A percentile compares a stretch with the other conserved stretches of the same genome.
phyloP scores from a whole-genome alignment of 2,888 invertebrate species.

The Allolobophora icterica region DNA sequence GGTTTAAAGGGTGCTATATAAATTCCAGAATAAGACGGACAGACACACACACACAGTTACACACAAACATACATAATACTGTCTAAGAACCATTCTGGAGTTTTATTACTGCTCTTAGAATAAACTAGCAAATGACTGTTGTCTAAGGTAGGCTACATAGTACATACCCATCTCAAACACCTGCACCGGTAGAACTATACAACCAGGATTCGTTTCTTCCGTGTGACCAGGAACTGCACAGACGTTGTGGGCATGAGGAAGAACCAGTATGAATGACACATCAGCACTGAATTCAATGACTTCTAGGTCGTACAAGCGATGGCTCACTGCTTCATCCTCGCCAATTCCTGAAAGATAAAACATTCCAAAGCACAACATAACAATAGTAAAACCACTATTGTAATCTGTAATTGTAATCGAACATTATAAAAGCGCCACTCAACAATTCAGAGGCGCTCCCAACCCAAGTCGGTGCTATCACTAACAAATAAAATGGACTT shows the following conservation, averaged over 20 bases:
- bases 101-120: neutral
- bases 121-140: neutral
- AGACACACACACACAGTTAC: too few relatives aligned
- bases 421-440: too few relatives aligned
- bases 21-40: too few relatives aligned
- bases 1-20: too few relatives aligned
- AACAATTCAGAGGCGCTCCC: too few relatives aligned
- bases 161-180: slow-evolving; percentile 71
- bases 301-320: slow-evolving; percentile 86
- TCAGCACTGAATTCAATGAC: slow-evolving; percentile 89
- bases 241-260: slow-evolving; percentile 89
- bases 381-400: neutral
- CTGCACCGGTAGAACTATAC: slow-evolving; percentile 86
- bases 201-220: slow-evolving; percentile 83
- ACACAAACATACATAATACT: too few relatives aligned
- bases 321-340: slow-evolving; percentile 54
- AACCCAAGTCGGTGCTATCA: too few relatives aligned
- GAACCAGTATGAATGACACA: slow-evolving; percentile 88
- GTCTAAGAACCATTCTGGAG: too few relatives aligned
- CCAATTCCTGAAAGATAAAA: neutral
- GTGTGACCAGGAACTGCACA: slow-evolving; percentile 81
- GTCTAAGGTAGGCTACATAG: too few relatives aligned
- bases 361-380: neutral
- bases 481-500: too few relatives aligned
- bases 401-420: too few relatives aligned